A percentile compares a stretch with the other conserved stretches of the same genome.
Evolutionary conservation across 1,140 invertebrate genomes (phyloP).

Genomic region (Vollenhovia emeryi): DNA sequence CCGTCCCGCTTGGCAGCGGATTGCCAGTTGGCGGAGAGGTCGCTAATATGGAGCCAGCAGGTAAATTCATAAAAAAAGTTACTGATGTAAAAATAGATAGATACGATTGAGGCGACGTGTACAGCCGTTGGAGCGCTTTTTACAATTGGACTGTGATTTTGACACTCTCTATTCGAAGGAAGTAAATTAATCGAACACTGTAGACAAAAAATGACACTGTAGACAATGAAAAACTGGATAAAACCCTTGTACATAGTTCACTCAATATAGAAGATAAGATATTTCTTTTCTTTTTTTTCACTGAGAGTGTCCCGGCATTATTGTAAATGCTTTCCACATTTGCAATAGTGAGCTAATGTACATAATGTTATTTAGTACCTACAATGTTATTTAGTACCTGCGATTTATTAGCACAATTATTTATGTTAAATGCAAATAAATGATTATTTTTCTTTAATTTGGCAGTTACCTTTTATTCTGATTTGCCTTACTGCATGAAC

Average conservation of each 20-base stretch:
- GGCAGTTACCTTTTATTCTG: conserved; percentile 70
- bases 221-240: background rate
- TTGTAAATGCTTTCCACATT: conserved; percentile 63
- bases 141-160: conserved; percentile 52
- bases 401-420: conserved; percentile 77
- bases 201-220: conserved; percentile 22
- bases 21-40: conserved; percentile 80
- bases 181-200: conserved; percentile 26
- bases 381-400: conserved; percentile 70
- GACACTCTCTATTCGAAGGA: conserved; percentile 40
- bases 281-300: background rate
- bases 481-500: conserved; percentile 71
- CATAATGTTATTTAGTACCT: conserved; percentile 69
- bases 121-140: conserved; percentile 17
- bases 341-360: conserved; percentile 66
- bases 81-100: conserved; percentile 34
- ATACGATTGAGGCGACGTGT: conserved; percentile 13
- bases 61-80: conserved; percentile 79
- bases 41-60: conserved; percentile 82
- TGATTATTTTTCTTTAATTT: conserved; percentile 79
- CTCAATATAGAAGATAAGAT: conserved; percentile 31
- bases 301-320: conserved; percentile 58
- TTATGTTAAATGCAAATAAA: conserved; percentile 80
- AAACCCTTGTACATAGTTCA: conserved; percentile 45
- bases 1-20: conserved; percentile 80